A percentile compares a stretch with the other conserved stretches of the same genome.
Evolutionary conservation across 1,140 invertebrate genomes (phyloP).

Genomic region (Nephotettix cincticeps): DNA sequence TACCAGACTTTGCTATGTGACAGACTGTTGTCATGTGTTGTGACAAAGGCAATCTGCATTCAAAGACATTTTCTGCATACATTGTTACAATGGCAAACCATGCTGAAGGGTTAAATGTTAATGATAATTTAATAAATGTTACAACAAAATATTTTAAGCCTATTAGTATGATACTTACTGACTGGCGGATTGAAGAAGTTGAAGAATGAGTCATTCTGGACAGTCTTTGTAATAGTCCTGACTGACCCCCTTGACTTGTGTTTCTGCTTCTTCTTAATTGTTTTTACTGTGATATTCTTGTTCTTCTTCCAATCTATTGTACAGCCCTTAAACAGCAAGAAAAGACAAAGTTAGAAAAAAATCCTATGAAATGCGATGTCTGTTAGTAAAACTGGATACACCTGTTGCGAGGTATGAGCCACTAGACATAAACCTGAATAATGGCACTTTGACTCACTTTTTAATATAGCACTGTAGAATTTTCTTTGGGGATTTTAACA

Average conservation of each 20-base stretch:
- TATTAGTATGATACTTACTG: constrained; percentile 51
- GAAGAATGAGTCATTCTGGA: constrained; percentile 95
- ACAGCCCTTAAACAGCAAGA: constrained; percentile 62
- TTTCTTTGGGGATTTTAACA: too few species aligned
- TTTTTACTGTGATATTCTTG: constrained; percentile 96
- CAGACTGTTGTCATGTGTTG: too few species aligned
- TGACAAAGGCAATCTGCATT: too few species aligned
- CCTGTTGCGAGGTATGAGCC: background rate
- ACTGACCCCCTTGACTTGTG: constrained; percentile 92
- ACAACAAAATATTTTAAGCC: background rate
- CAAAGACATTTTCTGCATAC: too few species aligned
- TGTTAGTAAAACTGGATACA: too few species aligned
- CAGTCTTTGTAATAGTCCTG: constrained; percentile 91
- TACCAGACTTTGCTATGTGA: too few species aligned
- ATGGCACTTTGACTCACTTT: constrained; percentile 2
- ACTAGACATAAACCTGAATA: background rate
- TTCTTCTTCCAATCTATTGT: constrained; percentile 93
- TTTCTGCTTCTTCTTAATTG: constrained; percentile 97
- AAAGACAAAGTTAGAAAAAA: too few species aligned
- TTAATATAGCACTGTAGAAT: background rate
- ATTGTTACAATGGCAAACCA: background rate
- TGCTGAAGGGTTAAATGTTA: background rate
- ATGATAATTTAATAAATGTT: background rate
- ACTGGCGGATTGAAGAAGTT: constrained; percentile 95
- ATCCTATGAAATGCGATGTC: too few species aligned